phyloP scores from a whole-genome alignment of 2,888 invertebrate species.

The Chrysodeixis includens region DNA sequence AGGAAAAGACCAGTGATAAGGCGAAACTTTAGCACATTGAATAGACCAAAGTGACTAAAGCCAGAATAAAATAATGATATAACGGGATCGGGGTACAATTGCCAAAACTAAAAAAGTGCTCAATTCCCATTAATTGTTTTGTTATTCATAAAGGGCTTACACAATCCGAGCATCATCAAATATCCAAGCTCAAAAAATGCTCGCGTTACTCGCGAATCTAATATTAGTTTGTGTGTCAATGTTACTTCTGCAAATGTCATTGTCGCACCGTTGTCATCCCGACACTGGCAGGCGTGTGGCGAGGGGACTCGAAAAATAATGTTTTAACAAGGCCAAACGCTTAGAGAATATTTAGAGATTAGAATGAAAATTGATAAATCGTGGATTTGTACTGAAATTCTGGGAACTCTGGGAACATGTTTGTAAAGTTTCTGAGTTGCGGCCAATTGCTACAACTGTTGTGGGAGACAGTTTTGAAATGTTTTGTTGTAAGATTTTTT shows the following conservation, averaged over 20 bases:
- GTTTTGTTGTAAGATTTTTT: too few species aligned
- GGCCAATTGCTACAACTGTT: too few species aligned
- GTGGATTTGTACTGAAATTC: neutral
- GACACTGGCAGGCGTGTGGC: slow-evolving; percentile 20
- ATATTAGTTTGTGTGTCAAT: slow-evolving; percentile 51
- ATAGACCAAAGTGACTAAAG: too few species aligned
- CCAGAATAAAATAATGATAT: too few species aligned
- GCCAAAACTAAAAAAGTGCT: too few species aligned
- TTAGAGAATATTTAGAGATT: neutral
- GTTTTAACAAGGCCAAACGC: neutral
- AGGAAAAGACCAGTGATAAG: too few species aligned
- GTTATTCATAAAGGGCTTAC: neutral
- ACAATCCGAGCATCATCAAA: neutral
- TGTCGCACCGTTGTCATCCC: slow-evolving; percentile 36
- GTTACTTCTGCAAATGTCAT: slow-evolving; percentile 46
- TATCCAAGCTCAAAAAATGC: slow-evolving; percentile 6
- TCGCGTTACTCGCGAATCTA: slow-evolving; percentile 41
- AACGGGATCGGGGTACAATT: too few species aligned
- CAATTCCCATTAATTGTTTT: too few species aligned
- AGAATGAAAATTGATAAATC: neutral
- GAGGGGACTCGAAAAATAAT: neutral
- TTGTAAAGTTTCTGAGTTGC: too few species aligned
- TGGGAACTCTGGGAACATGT: neutral
- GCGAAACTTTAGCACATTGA: too few species aligned
- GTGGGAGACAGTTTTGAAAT: too few species aligned